phyloP scores from a whole-genome alignment of 2,888 invertebrate species.

The Thereva unica region DNA sequence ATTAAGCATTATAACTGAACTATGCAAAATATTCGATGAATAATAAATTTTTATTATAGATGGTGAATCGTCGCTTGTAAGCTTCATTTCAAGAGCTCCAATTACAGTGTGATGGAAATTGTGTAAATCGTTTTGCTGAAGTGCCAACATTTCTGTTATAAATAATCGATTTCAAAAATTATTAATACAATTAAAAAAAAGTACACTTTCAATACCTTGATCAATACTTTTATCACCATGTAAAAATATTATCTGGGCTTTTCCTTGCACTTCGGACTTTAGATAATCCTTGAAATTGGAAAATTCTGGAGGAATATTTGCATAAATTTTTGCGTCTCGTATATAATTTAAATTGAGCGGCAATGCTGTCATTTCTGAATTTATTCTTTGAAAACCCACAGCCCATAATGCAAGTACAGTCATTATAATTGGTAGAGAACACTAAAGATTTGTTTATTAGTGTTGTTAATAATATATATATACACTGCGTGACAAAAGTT shows the following conservation, averaged over 20 bases:
- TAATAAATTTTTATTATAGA: conserved; percentile 52
- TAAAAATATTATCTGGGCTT: conserved; percentile 9
- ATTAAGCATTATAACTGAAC: conserved; percentile 61
- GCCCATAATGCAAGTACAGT: conserved; percentile 47
- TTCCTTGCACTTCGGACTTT: conserved; percentile 13
- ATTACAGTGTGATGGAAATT: conserved; percentile 53
- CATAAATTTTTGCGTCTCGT: conserved; percentile 26
- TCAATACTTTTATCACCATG: conserved; percentile 14
- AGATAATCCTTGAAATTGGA: conserved; percentile 16
- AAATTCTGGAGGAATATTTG: conserved; percentile 26
- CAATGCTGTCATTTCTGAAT: too few species aligned
- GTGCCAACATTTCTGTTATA: conserved; percentile 47
- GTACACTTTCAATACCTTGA: conserved; percentile 26
- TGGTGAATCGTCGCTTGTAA: conserved; percentile 13
- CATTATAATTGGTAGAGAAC: conserved; percentile 47
- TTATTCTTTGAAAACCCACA: conserved; percentile 49
- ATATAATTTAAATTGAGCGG: conserved; percentile 46
- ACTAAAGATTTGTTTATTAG: conserved; percentile 46
- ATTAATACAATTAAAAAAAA: background rate
- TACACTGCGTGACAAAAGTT: too few species aligned
- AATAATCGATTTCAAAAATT: conserved; percentile 6
- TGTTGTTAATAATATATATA: too few species aligned
- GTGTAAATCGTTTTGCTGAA: conserved; percentile 51
- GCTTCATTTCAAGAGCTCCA: conserved; percentile 48
- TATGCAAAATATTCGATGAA: conserved; percentile 60